Conservation (phyloP, 2,797 vertebrate species). For the Cynopterus sphinx region DNA sequence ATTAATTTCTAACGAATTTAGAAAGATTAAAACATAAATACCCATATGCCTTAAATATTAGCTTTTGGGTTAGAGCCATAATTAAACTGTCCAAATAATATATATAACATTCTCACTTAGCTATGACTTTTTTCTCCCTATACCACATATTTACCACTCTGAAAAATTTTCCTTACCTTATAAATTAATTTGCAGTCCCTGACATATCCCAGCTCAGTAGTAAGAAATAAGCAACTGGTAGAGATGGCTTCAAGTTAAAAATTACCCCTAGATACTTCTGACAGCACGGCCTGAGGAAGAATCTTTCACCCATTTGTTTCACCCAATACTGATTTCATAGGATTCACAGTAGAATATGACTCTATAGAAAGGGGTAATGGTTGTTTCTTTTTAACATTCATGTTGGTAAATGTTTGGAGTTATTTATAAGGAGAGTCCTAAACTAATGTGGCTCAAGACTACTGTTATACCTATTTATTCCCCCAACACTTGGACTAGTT, state of each 20-base stretch:
- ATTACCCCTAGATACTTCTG: neutral
- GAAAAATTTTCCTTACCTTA: conserved; percentile 12
- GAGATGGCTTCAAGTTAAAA: conserved; percentile 17
- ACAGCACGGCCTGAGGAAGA: neutral
- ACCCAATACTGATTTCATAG: neutral
- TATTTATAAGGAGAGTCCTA: neutral
- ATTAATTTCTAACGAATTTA: conserved; percentile 14
- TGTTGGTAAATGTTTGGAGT: neutral
- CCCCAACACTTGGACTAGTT: neutral
- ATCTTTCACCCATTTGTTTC: neutral
- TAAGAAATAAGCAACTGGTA: neutral
- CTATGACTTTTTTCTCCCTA: neutral
- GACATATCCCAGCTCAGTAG: neutral
- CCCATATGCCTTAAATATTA: neutral
- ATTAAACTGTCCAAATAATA: neutral
- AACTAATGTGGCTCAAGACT: neutral
- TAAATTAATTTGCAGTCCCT: neutral
- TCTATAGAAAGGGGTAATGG: neutral
- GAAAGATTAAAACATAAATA: conserved; percentile 13
- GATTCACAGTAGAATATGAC: neutral
- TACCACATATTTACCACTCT: neutral
- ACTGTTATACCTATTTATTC: neutral
- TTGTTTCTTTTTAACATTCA: neutral
- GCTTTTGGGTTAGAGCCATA: neutral
- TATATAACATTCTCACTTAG: neutral